These are phyloP conservation scores for Cyrtodaria siliqua DNA, from an alignment of 2,888 invertebrate species.

Conservation along the genomic window DNA sequence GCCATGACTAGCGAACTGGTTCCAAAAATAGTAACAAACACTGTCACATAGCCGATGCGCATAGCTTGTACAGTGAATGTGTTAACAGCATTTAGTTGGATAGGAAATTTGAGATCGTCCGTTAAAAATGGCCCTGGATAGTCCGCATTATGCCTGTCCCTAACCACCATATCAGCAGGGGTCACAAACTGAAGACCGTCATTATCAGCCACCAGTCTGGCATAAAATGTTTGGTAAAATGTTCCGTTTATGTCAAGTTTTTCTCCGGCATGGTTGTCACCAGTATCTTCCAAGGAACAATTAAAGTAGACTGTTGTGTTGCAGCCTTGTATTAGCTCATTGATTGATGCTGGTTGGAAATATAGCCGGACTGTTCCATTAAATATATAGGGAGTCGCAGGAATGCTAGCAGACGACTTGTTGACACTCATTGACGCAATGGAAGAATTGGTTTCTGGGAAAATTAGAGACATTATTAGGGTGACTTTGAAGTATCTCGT, in stretches of 20 bases:
- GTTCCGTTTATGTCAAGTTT: conserved; percentile 31
- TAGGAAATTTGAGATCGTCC: conserved; percentile 61
- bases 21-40: conserved; percentile 77
- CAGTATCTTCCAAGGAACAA: conserved; percentile 64
- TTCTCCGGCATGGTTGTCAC: conserved; percentile 42
- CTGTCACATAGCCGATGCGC: conserved; percentile 78
- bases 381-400: conserved; percentile 20
- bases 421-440: conserved; percentile 45
- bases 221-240: conserved; percentile 34
- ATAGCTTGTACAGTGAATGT: conserved; percentile 77
- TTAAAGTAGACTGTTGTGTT: conserved; percentile 78
- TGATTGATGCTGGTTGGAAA: conserved; percentile 79
- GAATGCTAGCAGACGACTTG: conserved; percentile 50
- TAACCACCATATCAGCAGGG: conserved; percentile 60
- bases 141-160: conserved; percentile 33
- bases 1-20: conserved; percentile 66
- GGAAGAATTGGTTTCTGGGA: conserved; percentile 59
- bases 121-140: conserved; percentile 43
- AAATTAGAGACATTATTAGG: conserved; percentile 55
- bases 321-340: conserved; percentile 74
- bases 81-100: conserved; percentile 67
- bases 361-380: conserved; percentile 78
- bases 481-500: conserved; percentile 42
- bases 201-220: conserved; percentile 46
- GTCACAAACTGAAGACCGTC: conserved; percentile 51